Base-by-base conservation (phyloP, 1,140 invertebrate genomes). In the Dreissena rostriformis region DNA sequence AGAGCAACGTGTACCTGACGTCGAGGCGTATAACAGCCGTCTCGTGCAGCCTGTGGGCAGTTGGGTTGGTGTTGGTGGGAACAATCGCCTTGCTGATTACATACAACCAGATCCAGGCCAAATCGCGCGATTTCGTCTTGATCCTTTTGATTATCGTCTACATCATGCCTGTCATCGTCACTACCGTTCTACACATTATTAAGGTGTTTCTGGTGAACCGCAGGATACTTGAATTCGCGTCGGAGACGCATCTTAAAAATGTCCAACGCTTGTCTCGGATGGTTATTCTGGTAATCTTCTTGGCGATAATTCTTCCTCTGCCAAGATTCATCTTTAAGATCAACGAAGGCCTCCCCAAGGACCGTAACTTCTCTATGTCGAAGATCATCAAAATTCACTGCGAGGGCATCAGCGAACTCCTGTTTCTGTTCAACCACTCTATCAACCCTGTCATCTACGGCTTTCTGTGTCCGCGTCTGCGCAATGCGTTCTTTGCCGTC, bases 241-340 rank as follows among this genome's bases (percentile, higher is more conserved):
- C 79, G 1, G 71, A 73, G 26, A 14, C 39, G 0, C 71, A 68
- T 49, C 68, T 53, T 61, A 82, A 82, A 51, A 72, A 68, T 10
- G 73, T 82, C 72, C 53, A 74, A 71, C 68, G 68, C 79, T 73
- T 82, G 79, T 82, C 79, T n/a, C 73, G 61, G 51, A 73, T 82
- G 22, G 79, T 82, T 10, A 71, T 82, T 22, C 11, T 82, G 15
- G 79, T 82, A 15, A 74, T 82, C 12, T n/a, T 73, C 26, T 53
- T 82, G 49, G 79, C 70, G 19, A 57, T 61, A 15, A 6, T 82
- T 53, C 71, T 82, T 51, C 79, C 79, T 29, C 12, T 82, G 10
- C 79, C 79, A 22, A 12, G 68, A 17, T 51, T 82, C 10, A 61
- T 82, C 10, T 11, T 12, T 8, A 73, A 82, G 14, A 71, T 49